Percentiles rank a stretch among this genome's conserved stretches.
Evolutionary conservation across 1,140 invertebrate species (phyloP).

Genomic region (Microvelia longipes): DNA sequence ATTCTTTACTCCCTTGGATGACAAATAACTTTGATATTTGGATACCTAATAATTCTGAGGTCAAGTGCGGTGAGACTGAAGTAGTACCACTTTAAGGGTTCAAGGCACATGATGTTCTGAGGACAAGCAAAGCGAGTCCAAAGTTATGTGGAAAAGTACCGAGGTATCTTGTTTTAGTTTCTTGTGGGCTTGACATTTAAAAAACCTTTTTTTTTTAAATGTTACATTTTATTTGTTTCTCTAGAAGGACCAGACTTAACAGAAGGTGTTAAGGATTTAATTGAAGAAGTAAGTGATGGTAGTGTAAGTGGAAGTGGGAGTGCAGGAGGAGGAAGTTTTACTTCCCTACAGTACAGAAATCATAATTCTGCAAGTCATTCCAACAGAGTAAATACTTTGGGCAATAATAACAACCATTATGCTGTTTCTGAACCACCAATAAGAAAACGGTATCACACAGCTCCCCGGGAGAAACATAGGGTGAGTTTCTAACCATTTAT

Average conservation of each 20-base stretch:
- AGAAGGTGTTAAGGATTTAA: not conserved
- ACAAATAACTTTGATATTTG: too few relatives aligned
- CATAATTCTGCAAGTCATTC: not conserved
- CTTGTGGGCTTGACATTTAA: too few relatives aligned
- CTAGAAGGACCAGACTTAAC: not conserved
- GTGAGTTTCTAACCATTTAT: too few relatives aligned
- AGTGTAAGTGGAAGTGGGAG: slow-evolving; percentile 6
- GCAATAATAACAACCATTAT: not conserved
- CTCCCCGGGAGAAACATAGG: slow-evolving; percentile 42
- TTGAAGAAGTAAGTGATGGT: slow-evolving; percentile 8
- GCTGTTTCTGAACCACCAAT: slow-evolving; percentile 14
- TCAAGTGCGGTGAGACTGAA: too few relatives aligned
- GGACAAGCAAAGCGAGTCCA: too few relatives aligned
- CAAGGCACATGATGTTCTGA: too few relatives aligned
- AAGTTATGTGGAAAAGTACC: too few relatives aligned
- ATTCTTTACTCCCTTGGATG: too few relatives aligned
- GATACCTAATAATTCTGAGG: too few relatives aligned
- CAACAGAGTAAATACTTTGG: not conserved
- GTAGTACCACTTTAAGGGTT: too few relatives aligned
- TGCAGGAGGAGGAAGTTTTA: not conserved
- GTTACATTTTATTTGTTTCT: not conserved
- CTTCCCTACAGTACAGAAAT: not conserved
- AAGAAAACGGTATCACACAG: slow-evolving; percentile 40
- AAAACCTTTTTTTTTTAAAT: not conserved
- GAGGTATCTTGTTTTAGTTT: too few relatives aligned